phyloP scores from a whole-genome alignment of 2,888 invertebrate species.

The Celastrina argiolus region DNA sequence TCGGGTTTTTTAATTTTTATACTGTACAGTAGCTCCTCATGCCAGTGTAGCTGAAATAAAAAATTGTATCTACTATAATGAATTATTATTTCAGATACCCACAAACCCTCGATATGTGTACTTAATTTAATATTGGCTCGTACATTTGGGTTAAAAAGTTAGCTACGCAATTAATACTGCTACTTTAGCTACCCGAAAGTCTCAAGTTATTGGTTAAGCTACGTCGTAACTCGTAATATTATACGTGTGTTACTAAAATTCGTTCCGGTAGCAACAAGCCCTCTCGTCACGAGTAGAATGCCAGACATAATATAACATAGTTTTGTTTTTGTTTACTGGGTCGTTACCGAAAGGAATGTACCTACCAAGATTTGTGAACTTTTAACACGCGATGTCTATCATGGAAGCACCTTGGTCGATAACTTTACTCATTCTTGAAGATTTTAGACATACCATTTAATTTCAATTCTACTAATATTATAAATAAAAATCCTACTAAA shows the following conservation, averaged over 20 bases:
- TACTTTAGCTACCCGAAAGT: background rate
- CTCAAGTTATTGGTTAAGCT: background rate
- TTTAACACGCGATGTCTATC: background rate
- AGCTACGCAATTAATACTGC: too few relatives aligned
- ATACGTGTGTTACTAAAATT: background rate
- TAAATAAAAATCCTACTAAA: too few relatives aligned
- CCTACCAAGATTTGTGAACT: background rate
- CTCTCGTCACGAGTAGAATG: conserved; percentile 26
- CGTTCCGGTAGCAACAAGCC: background rate
- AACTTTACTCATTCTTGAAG: background rate
- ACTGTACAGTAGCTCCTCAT: too few relatives aligned
- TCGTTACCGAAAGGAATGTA: conserved; percentile 3
- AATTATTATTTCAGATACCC: too few relatives aligned
- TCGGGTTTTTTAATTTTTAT: too few relatives aligned
- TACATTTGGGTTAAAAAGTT: too few relatives aligned
- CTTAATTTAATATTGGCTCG: too few relatives aligned
- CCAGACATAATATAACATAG: background rate
- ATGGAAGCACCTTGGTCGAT: background rate
- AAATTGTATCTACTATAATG: too few relatives aligned
- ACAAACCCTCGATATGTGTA: too few relatives aligned
- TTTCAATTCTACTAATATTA: too few relatives aligned
- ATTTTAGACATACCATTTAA: too few relatives aligned
- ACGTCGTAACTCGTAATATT: background rate
- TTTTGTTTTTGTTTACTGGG: conserved; percentile 10
- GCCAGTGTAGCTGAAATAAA: too few relatives aligned